Evolutionary conservation across 1,140 invertebrate genomes (phyloP), one percentile per base, ranked within the genome.

Genomic region (Solenopsis fugax): DNA sequence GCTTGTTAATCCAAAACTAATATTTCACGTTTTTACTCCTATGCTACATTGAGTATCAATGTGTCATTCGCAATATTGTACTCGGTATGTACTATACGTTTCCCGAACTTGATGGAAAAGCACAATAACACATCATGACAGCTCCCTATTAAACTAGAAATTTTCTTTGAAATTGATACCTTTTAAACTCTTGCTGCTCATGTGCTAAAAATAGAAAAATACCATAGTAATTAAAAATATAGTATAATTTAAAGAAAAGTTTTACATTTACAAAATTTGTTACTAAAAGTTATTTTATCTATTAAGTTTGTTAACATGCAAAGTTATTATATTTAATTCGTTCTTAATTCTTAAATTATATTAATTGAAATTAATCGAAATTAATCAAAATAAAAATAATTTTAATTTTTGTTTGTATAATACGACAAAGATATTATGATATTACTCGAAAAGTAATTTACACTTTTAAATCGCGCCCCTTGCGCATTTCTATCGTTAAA

Each of bases 1-100:
- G 10, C 24, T n/a, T 60, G n/a, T 76, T 77, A 41, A 58, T 16
- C 24, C 18, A 60, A 52, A 41, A 50, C 48, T 18, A 71, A 69
- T 37, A 54, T 69, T 54, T 86, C 54, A 52, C 13, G 24, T 69
- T 48, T 65, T 58, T 86, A 21, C 6, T 56, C 13, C 12, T 45
- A 48, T 60, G 12, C 62, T n/a, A 37, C 56, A 9, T 29, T 52
- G 13, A 85, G 50, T 21, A 54, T 65, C 29, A 65, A 67, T 67
- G 7, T 80, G 60, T 54, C 77, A 67, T 52, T n/a, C 62, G 34
- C 77, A 67, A 54, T 67, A 24, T 7, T 54, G 56, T 50, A 65
- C 24, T 67, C 7, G 29, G 13, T 50, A n/a, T n/a, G n/a, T n/a
- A 29, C 29, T 29, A 41, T 18, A n/a, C n/a, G 9, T 24, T 24